phyloP scores from a whole-genome alignment of 2,888 invertebrate genomes.

The Trimorus sp. region DNA sequence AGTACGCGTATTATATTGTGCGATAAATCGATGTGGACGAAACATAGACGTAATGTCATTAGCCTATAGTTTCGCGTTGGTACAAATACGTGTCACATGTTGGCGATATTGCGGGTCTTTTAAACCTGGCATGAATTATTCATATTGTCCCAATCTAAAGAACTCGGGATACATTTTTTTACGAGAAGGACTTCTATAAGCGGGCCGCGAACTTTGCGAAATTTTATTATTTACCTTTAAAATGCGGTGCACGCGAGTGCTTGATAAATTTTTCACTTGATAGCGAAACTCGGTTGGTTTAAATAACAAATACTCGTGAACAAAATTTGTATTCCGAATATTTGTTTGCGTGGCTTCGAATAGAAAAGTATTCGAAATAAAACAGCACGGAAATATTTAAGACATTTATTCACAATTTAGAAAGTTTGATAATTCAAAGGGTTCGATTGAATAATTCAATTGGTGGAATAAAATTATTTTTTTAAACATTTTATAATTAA shows the following conservation, averaged over 20 bases:
- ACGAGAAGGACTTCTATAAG: conserved; percentile 22
- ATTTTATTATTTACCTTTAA: conserved; percentile 36
- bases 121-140: conserved; percentile 29
- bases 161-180: conserved; percentile 24
- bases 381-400: too few species aligned
- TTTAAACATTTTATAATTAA: too few species aligned
- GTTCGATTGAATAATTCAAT: too few species aligned
- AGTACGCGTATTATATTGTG: conserved; percentile 13
- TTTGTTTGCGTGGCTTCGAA: neutral
- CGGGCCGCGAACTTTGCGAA: conserved; percentile 4
- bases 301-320: conserved; percentile 6
- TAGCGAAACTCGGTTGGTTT: neutral
- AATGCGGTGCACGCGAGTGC: conserved; percentile 20
- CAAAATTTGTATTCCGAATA: neutral
- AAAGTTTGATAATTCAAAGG: too few species aligned
- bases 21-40: conserved; percentile 15
- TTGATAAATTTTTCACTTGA: conserved; percentile 13
- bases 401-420: too few species aligned
- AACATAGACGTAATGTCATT: conserved; percentile 1
- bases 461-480: too few species aligned
- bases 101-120: conserved; percentile 17
- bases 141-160: conserved; percentile 24
- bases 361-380: too few species aligned
- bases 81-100: conserved; percentile 24
- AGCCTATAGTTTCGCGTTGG: conserved; percentile 6